These are phyloP conservation scores for Cyprinodon brontotheroides DNA, from an alignment of 2,113 vertebrate species.

Conservation along the genomic window DNA sequence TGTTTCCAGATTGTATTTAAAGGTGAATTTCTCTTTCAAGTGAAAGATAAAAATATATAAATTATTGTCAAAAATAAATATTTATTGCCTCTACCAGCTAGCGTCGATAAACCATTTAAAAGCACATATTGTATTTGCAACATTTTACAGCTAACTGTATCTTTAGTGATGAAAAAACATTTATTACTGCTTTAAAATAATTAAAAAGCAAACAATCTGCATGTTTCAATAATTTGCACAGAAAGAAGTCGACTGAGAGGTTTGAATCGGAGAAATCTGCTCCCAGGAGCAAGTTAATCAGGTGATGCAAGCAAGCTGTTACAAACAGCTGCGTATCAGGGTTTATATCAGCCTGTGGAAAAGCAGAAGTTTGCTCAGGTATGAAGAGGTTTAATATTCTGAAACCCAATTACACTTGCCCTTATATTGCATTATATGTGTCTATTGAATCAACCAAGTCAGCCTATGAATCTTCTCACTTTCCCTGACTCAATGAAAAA, in stretches of 20 bases:
- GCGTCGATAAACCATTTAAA: not conserved
- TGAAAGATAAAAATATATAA: not conserved
- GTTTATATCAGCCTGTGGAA: conserved; percentile 43
- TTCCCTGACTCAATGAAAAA: conserved; percentile 62
- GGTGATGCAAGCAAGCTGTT: conserved; percentile 43
- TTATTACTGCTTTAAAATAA: not conserved
- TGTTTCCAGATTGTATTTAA: not conserved
- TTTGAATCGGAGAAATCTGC: conserved; percentile 19
- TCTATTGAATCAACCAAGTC: conserved; percentile 66
- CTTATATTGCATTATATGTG: conserved; percentile 62
- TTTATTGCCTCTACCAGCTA: not conserved
- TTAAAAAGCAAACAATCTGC: not conserved
- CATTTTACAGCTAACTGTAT: conserved; percentile 1
- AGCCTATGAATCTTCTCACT: conserved; percentile 62
- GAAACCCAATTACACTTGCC: conserved; percentile 67
- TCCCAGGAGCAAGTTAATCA: conserved; percentile 53
- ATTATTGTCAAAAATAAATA: not conserved
- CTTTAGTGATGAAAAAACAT: not conserved
- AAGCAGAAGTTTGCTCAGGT: conserved; percentile 62
- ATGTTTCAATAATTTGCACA: conserved; percentile 6
- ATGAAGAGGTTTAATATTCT: conserved; percentile 68
- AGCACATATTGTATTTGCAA: not conserved
- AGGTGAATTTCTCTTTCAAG: not conserved
- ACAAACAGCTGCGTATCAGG: conserved; percentile 51
- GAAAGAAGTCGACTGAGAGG: conserved; percentile 10